Conservation (phyloP, 1,140 invertebrate species). For the Brachionus rotundiformis region DNA sequence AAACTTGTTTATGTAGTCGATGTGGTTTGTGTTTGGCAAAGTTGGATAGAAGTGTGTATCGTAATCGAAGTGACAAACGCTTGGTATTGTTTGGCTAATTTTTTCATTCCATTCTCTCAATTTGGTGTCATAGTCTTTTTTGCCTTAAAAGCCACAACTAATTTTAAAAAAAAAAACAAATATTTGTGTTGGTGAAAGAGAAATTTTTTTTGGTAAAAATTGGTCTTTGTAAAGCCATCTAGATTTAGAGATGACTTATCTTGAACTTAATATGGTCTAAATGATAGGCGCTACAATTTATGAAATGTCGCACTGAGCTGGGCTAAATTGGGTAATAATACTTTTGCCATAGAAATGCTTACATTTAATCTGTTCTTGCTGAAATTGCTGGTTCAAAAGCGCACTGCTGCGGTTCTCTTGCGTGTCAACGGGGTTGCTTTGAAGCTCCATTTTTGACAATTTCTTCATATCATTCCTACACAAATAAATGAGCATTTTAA, state of each 20-base stretch:
- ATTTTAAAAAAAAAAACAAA: too few relatives aligned
- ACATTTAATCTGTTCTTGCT: background rate
- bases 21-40: background rate
- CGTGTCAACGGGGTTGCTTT: background rate
- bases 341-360: too few relatives aligned
- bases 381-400: background rate
- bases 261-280: background rate
- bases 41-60: background rate
- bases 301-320: background rate
- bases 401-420: background rate
- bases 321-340: too few relatives aligned
- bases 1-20: constrained; percentile 32
- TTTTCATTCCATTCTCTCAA: constrained; percentile 2
- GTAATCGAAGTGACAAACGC: background rate
- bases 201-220: background rate
- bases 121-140: background rate
- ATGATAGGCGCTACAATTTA: background rate
- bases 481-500: background rate
- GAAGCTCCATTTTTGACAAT: background rate
- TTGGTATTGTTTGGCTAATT: background rate
- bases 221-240: background rate
- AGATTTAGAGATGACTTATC: background rate
- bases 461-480: background rate
- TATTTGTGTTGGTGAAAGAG: background rate
- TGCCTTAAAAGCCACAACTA: too few relatives aligned